Percentiles rank a stretch among this genome's conserved stretches.
phyloP scores from a whole-genome alignment of 2,113 vertebrate species.

The Azemiops feae region DNA sequence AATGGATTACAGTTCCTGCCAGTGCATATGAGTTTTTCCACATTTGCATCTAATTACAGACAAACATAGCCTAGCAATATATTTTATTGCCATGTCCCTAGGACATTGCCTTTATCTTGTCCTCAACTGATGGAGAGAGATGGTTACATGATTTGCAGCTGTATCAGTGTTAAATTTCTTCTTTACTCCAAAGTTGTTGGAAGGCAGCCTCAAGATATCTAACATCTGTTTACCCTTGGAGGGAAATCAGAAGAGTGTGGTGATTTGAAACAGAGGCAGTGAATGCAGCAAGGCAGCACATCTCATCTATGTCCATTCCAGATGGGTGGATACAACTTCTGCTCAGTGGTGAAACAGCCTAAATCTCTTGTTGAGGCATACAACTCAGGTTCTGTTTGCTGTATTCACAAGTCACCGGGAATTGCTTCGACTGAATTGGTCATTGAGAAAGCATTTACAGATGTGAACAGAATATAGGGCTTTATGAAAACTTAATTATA shows the following conservation, averaged over 20 bases:
- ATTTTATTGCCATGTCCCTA: background rate
- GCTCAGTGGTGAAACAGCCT: background rate
- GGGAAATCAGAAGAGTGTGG: background rate
- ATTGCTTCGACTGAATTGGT: background rate
- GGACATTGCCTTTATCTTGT: background rate
- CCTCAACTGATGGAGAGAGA: background rate
- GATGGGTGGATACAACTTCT: background rate
- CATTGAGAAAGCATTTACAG: background rate
- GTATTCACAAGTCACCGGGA: background rate
- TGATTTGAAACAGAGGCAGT: background rate
- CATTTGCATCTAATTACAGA: background rate
- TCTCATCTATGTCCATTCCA: background rate
- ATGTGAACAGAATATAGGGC: conserved; percentile 3
- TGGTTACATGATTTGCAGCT: background rate
- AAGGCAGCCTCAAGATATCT: background rate
- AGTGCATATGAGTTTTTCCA: background rate
- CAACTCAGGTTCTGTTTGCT: background rate
- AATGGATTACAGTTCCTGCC: background rate
- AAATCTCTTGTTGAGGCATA: background rate
- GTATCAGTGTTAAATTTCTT: background rate
- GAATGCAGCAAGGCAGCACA: background rate
- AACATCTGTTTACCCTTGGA: background rate
- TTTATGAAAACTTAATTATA: conserved; percentile 38
- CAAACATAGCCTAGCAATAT: background rate
- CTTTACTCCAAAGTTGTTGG: background rate